Base-by-base conservation (phyloP, 2,797 vertebrate species). In the Poeciliopsis gracilis region DNA sequence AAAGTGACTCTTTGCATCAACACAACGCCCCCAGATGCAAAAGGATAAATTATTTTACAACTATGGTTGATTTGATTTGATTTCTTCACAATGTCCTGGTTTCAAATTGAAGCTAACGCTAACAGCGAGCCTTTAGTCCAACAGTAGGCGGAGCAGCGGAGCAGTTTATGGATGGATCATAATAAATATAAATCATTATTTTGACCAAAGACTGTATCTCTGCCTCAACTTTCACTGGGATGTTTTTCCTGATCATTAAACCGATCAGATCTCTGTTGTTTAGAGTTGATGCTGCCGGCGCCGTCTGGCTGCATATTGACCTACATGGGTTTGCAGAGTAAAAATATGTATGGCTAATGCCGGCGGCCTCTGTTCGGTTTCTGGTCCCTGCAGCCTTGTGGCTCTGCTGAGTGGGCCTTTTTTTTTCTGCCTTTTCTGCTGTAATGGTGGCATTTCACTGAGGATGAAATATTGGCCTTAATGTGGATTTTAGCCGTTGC, bases 401-500 rank as follows among this genome's bases (percentile, higher is more conserved):
- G 82, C 84, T 90, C 71, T 95, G 94, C 93, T 94, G 93, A 95
- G 84, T 90, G 73, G 41, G 80, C 82, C 61, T 15, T 88, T 87
- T 91, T 61, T 16, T 67, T 8, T 41, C 36, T 25, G 5, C 8
- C 36, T 7, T 88, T 92, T 87, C 70, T 92, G 89, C 91, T 89
- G 90, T 4, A 80, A 41, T 88, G 80, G 86, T 92, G 87, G 89
- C 88, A 88, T 49, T 92, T 91, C 83, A 83, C 75, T 82, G 75
- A 88, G 81, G 86, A 69, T 82, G 84, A 91, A 92, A 89, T 82
- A 84, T 76, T 81, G 79, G 86, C 85, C 81, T 82, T 89, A 83
- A 91, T 91, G 84, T 87, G 55, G 79, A 84, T 90, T 43, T 86
- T 16, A 71, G 76, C 78, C 36, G 47, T 36, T 84, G 45, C 51